Evolutionary conservation across 2,797 vertebrate species (phyloP).

Genomic region (Acrossocheilus wenchowensis): DNA sequence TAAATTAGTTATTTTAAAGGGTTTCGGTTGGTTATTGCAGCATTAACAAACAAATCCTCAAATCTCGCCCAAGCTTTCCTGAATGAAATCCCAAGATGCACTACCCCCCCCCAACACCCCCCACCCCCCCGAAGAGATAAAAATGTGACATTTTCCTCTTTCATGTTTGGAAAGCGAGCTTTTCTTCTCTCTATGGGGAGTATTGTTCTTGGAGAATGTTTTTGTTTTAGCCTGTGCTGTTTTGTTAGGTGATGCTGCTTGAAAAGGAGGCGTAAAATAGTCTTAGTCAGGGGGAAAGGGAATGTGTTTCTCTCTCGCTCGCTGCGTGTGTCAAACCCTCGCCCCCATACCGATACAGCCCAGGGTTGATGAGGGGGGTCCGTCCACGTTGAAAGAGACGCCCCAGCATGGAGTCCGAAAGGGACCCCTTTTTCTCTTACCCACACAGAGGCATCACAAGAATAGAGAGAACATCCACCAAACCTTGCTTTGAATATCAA

Average conservation of each 20-base stretch:
- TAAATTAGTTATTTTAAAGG: not conserved
- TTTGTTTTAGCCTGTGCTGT: slow-evolving; percentile 76
- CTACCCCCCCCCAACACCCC: slow-evolving; percentile 29
- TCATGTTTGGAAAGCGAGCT: slow-evolving; percentile 51
- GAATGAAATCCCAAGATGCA: slow-evolving; percentile 54
- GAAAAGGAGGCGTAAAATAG: slow-evolving; percentile 81
- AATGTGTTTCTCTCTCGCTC: slow-evolving; percentile 65
- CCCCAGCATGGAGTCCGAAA: slow-evolving; percentile 74
- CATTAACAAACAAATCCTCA: slow-evolving; percentile 11
- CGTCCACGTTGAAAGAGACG: slow-evolving; percentile 72
- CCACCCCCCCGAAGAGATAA: slow-evolving; percentile 32
- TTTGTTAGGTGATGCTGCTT: slow-evolving; percentile 67
- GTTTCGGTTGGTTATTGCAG: not conserved
- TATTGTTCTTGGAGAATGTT: slow-evolving; percentile 67
- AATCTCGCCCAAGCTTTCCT: slow-evolving; percentile 30
- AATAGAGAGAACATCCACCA: slow-evolving; percentile 69
- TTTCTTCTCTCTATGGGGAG: slow-evolving; percentile 60
- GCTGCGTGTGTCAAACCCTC: slow-evolving; percentile 69
- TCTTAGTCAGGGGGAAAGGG: slow-evolving; percentile 72
- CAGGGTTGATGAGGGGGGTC: slow-evolving; percentile 77
- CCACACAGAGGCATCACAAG: slow-evolving; percentile 70
- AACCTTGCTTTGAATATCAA: slow-evolving; percentile 77
- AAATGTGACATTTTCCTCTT: slow-evolving; percentile 41
- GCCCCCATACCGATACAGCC: slow-evolving; percentile 74
- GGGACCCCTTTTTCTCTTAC: slow-evolving; percentile 56